Evolutionary conservation across 2,113 vertebrate genomes (phyloP).

Genomic region (Marmota flaviventris): DNA sequence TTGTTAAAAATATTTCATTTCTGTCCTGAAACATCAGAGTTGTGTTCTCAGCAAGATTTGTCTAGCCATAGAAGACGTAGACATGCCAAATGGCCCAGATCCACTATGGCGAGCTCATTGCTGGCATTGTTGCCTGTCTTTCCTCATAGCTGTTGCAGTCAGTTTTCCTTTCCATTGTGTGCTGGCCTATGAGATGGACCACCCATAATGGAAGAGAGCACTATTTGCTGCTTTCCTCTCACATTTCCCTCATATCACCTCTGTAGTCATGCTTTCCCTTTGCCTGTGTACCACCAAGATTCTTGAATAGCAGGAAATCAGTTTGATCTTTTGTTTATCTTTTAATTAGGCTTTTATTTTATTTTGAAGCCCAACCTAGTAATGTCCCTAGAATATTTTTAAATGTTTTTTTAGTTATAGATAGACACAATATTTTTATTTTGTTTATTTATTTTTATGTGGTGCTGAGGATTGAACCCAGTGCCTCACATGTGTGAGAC

Average conservation of each 20-base stretch:
- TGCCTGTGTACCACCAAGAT: not conserved
- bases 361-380: not conserved
- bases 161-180: not conserved
- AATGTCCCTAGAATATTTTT: not conserved
- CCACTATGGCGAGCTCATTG: fast-evolving
- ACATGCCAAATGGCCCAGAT: not conserved
- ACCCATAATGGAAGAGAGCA: fast-evolving
- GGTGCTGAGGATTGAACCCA: too few species aligned
- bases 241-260: fast-evolving
- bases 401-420: not conserved
- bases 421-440: too few species aligned
- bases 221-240: too few species aligned
- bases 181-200: not conserved
- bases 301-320: not conserved
- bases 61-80: not conserved
- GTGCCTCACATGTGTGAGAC: too few species aligned
- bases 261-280: not conserved
- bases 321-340: not conserved
- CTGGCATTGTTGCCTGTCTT: not conserved
- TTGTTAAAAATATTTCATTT: not conserved
- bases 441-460: too few species aligned
- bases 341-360: constrained; percentile 26
- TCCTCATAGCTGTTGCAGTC: not conserved
- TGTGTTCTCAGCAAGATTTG: not conserved
- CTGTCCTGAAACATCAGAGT: not conserved